These are phyloP conservation scores for Diorhabda carinulata DNA, from an alignment of 1,140 invertebrate genomes.

Conservation along the genomic window DNA sequence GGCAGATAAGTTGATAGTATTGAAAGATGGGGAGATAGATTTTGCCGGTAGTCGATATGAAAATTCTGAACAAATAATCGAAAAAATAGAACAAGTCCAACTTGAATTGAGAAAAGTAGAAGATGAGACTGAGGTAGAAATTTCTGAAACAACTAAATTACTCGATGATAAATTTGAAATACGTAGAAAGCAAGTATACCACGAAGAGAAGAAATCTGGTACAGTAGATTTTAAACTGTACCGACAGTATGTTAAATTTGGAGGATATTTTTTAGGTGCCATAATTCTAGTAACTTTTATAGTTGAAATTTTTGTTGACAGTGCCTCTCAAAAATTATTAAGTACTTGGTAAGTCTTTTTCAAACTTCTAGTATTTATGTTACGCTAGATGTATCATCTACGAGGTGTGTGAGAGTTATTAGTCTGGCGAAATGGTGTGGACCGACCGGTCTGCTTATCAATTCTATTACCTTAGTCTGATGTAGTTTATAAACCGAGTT, in stretches of 20 bases:
- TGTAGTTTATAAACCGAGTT: no score
- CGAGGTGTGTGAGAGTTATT: no score
- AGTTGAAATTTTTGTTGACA: constrained; percentile 9
- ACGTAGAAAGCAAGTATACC: constrained; percentile 21
- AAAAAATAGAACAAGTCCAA: constrained; percentile 9
- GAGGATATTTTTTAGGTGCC: constrained; percentile 12
- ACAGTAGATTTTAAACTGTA: constrained; percentile 23
- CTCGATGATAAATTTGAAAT: constrained; percentile 10
- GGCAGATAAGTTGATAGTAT: constrained; percentile 30
- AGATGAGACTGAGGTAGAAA: neutral
- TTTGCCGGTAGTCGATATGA: constrained; percentile 22
- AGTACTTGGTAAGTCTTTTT: constrained; percentile 24
- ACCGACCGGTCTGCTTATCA: no score
- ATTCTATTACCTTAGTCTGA: no score
- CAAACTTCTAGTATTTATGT: neutral
- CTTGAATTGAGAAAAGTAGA: neutral
- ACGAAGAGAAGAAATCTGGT: constrained; percentile 26
- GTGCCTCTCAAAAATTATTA: constrained; percentile 22
- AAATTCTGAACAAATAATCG: neutral
- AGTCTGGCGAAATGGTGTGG: no score
- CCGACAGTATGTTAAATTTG: constrained; percentile 21
- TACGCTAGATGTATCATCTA: no score
- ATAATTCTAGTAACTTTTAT: constrained; percentile 19
- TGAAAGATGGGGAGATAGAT: constrained; percentile 26
- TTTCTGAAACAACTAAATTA: neutral